These are phyloP conservation scores for Pangasianodon gigas DNA, from an alignment of 2,113 vertebrate genomes.

Conservation along the genomic window DNA sequence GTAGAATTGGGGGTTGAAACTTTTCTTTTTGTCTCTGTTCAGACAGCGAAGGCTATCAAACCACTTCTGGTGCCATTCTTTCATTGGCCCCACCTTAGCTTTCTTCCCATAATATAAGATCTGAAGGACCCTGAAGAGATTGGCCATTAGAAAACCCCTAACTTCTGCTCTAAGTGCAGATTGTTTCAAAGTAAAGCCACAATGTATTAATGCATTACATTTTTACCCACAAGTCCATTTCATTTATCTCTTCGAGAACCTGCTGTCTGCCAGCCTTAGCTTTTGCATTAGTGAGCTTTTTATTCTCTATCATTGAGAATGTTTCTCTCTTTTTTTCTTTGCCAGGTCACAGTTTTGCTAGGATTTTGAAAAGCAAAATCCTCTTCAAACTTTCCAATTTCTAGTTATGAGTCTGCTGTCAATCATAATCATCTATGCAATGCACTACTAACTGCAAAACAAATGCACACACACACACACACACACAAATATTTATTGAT, in stretches of 20 bases:
- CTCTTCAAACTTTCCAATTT: conserved; percentile 54
- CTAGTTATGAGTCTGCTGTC: conserved; percentile 47
- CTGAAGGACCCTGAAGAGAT: conserved; percentile 28
- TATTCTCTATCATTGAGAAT: conserved; percentile 42
- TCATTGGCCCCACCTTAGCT: conserved; percentile 55
- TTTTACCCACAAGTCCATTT: conserved; percentile 59
- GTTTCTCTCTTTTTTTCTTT: background rate
- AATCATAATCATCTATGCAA: conserved; percentile 52
- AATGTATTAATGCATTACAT: conserved; percentile 58
- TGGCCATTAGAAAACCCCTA: conserved; percentile 55
- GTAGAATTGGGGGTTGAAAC: conserved; percentile 57
- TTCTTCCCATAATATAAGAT: conserved; percentile 54
- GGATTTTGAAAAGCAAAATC: conserved; percentile 15
- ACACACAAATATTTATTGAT: background rate
- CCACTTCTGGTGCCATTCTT: conserved; percentile 58
- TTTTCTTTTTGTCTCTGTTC: conserved; percentile 47
- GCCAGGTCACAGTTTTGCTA: conserved; percentile 15
- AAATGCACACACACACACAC: conserved; percentile 4
- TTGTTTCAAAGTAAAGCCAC: conserved; percentile 56
- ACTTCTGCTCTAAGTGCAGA: conserved; percentile 51
- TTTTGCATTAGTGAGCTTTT: conserved; percentile 62
- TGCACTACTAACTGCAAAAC: conserved; percentile 38
- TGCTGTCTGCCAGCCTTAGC: conserved; percentile 56
- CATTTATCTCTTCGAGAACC: conserved; percentile 53
- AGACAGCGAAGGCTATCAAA: conserved; percentile 57